These are phyloP conservation scores for Holothuria glaberrima DNA, from an alignment of 35 echinoderm and acorn worm genomes.

Conservation along the genomic window DNA sequence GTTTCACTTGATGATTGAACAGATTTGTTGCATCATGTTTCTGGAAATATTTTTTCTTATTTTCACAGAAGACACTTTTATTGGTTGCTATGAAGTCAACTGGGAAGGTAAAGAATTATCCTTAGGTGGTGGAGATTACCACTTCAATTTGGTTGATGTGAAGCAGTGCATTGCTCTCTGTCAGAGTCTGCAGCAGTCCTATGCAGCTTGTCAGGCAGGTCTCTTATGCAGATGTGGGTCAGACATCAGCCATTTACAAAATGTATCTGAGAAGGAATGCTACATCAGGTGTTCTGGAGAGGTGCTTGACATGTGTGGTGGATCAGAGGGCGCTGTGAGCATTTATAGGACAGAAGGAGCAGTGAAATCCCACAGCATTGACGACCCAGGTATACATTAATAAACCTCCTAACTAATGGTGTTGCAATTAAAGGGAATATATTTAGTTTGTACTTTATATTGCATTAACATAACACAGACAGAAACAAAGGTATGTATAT, in stretches of 20 bases:
- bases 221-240: conserved; percentile 45
- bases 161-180: conserved; percentile 61
- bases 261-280: conserved; percentile 27
- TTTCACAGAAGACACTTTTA: conserved; percentile 15
- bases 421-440: neutral
- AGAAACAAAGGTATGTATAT: too few relatives aligned
- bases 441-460: too few relatives aligned
- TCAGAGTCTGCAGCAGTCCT: conserved; percentile 2
- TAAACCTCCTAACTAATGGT: too few relatives aligned
- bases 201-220: conserved; percentile 58
- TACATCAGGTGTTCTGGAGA: conserved; percentile 27
- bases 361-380: conserved; percentile 46
- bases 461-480: too few relatives aligned
- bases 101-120: neutral
- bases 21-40: too few relatives aligned
- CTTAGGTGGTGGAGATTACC: conserved; percentile 29
- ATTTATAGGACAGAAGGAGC: conserved; percentile 50
- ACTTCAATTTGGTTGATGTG: conserved; percentile 18
- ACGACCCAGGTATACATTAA: conserved; percentile 59
- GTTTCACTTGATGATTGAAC: too few relatives aligned
- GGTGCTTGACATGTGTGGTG: conserved; percentile 56
- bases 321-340: conserved; percentile 13
- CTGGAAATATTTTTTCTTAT: too few relatives aligned
- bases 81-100: conserved; percentile 41
- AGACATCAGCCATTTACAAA: neutral